Evolutionary conservation across 2,797 vertebrate species (phyloP).

Genomic region (Cossypha polioptera): DNA sequence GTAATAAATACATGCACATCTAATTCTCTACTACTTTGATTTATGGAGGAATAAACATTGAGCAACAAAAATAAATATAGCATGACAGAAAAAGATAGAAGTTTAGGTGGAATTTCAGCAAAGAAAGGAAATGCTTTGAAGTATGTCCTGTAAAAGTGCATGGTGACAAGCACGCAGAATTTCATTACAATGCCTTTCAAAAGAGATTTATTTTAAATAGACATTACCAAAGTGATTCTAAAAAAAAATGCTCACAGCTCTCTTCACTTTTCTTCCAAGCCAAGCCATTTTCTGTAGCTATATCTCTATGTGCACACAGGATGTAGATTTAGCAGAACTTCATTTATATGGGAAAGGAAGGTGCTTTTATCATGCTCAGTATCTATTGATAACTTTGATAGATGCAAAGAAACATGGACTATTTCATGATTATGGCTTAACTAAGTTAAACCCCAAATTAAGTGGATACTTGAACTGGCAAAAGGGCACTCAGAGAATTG

Average conservation of each 20-base stretch:
- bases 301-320: background rate
- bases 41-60: background rate
- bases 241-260: background rate
- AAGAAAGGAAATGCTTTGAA: constrained; percentile 1
- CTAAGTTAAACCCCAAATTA: background rate
- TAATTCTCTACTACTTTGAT: background rate
- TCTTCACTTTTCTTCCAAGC: background rate
- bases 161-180: background rate
- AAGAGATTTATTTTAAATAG: background rate
- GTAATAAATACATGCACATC: background rate
- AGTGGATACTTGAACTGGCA: background rate
- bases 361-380: background rate
- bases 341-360: background rate
- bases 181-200: background rate
- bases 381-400: background rate
- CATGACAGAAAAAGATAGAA: background rate
- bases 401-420: background rate
- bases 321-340: background rate
- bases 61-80: background rate
- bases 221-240: background rate
- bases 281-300: background rate
- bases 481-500: background rate
- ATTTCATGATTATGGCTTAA: background rate
- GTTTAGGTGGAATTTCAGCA: background rate
- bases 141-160: background rate